phyloP scores from a whole-genome alignment of 30 jellyfish, hydroid and myxozoan species.

The Catostylus mosaicus region DNA sequence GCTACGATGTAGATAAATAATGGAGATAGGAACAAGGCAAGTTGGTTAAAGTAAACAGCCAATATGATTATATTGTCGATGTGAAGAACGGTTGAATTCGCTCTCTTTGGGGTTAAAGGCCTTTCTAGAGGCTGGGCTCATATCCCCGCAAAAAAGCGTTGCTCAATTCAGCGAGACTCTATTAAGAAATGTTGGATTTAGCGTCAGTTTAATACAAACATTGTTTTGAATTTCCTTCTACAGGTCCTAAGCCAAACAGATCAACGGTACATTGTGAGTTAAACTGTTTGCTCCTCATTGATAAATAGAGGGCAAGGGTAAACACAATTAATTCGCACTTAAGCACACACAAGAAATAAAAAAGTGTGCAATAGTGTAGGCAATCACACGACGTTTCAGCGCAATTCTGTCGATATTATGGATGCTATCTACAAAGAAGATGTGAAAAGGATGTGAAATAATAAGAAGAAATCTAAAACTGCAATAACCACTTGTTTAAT shows the following conservation, averaged over 20 bases:
- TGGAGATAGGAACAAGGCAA: too few relatives aligned
- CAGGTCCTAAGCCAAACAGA: conserved; percentile 24
- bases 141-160: too few relatives aligned
- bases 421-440: background rate
- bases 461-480: too few relatives aligned
- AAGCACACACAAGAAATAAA: background rate
- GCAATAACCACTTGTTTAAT: too few relatives aligned
- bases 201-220: background rate
- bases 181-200: background rate
- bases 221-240: background rate
- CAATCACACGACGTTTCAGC: background rate
- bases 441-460: background rate
- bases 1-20: too few relatives aligned
- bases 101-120: too few relatives aligned
- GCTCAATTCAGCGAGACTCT: background rate
- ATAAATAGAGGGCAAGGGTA: background rate
- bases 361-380: background rate
- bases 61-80: too few relatives aligned
- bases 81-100: too few relatives aligned
- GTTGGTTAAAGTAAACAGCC: too few relatives aligned
- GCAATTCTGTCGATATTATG: background rate
- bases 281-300: background rate
- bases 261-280: background rate
- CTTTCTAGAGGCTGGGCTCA: too few relatives aligned
- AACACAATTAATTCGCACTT: background rate